Evolutionary conservation across 2,797 vertebrate species (phyloP).

Genomic region (Halcyon smyrnensis): DNA sequence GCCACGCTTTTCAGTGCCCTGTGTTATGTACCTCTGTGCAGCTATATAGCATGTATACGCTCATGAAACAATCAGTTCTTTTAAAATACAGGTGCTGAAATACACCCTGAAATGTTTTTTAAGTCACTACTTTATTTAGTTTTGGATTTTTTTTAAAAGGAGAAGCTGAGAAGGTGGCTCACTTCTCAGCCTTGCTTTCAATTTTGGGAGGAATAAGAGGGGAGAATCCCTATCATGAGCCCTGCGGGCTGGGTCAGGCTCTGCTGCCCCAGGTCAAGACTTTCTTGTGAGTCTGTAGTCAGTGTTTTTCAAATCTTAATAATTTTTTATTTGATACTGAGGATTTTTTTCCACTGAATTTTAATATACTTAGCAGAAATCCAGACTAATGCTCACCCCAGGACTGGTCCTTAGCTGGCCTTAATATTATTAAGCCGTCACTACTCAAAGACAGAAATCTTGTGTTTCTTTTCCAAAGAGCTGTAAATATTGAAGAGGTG

Average conservation of each 20-base stretch:
- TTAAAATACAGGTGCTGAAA: not conserved
- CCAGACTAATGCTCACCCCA: not conserved
- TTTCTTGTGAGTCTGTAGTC: not conserved
- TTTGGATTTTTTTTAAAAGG: not conserved
- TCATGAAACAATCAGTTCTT: not conserved
- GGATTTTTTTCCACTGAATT: not conserved
- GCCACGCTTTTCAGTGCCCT: not conserved
- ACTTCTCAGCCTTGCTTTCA: not conserved
- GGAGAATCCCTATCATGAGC: not conserved
- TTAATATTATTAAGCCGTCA: not conserved
- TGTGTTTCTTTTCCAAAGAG: not conserved
- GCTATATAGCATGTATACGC: too few species aligned
- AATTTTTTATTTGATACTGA: not conserved
- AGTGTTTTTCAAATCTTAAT: not conserved
- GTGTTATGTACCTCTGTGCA: not conserved
- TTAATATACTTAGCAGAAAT: not conserved
- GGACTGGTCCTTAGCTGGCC: not conserved
- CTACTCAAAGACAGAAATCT: not conserved
- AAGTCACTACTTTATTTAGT: not conserved
- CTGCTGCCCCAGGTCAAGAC: not conserved
- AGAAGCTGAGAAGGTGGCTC: not conserved
- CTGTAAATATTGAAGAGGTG: conserved; percentile 22
- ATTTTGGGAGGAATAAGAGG: not conserved
- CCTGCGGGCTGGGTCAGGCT: not conserved
- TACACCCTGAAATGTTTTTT: not conserved